A percentile compares a stretch with the other conserved stretches of the same genome.
Evolutionary conservation across 2,797 vertebrate species (phyloP).

Genomic region (Cossypha niveicapilla): DNA sequence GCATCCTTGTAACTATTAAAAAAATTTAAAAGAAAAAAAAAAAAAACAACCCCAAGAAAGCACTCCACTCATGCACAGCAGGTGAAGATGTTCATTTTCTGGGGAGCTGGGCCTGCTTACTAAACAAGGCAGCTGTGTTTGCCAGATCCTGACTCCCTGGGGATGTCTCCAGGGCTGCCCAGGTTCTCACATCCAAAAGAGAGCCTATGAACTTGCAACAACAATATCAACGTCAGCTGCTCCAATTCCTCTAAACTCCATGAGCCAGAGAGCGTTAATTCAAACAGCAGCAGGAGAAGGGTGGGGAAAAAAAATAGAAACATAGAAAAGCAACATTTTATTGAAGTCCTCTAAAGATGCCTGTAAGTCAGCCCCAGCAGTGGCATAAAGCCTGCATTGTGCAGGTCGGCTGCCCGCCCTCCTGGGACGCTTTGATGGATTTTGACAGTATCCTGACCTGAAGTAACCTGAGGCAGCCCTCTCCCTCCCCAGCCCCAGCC

Average conservation of each 20-base stretch:
- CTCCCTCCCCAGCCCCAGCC: neutral
- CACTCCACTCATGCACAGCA: neutral
- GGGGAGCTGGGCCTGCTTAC: neutral
- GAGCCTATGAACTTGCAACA: neutral
- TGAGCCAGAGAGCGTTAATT: slow-evolving; percentile 44
- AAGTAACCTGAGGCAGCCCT: slow-evolving; percentile 70
- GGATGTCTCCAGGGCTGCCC: neutral
- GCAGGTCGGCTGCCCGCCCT: slow-evolving; percentile 37
- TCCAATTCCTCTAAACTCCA: neutral
- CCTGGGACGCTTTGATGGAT: slow-evolving; percentile 69
- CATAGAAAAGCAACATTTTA: neutral
- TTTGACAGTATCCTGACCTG: slow-evolving; percentile 69
- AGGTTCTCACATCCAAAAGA: neutral
- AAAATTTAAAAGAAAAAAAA: neutral
- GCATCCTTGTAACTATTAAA: neutral
- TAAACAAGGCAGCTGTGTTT: neutral
- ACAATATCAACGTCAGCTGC: slow-evolving; percentile 23
- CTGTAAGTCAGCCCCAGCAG: neutral
- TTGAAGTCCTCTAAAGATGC: slow-evolving; percentile 3
- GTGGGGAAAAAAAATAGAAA: neutral
- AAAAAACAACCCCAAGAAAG: neutral
- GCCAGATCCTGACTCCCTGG: neutral
- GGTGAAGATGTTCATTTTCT: neutral
- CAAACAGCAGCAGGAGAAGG: slow-evolving; percentile 34
- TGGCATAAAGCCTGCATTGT: slow-evolving; percentile 72